Conservation (phyloP, 2,113 vertebrate species). For the Pristiophorus japonicus region DNA sequence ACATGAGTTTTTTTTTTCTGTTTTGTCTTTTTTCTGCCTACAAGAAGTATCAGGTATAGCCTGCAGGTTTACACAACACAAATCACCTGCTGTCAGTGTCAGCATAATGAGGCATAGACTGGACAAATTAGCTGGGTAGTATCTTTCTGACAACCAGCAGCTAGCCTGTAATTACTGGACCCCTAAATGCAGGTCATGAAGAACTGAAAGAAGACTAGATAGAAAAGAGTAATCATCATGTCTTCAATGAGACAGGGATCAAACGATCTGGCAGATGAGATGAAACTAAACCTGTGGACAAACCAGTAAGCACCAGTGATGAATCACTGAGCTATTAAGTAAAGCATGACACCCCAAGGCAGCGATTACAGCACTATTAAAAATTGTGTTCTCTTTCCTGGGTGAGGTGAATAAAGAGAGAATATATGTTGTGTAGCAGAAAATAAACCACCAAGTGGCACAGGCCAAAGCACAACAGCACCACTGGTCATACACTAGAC, state of each 20-base stretch:
- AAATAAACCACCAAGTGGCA: not conserved
- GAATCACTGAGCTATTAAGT: constrained; percentile 89
- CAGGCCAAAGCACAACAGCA: not conserved
- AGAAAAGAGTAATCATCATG: constrained; percentile 19
- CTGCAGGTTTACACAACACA: constrained; percentile 28
- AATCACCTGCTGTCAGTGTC: constrained; percentile 35
- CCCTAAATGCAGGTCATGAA: constrained; percentile 32
- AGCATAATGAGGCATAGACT: constrained; percentile 37
- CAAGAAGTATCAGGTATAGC: constrained; percentile 33
- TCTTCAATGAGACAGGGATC: constrained; percentile 52
- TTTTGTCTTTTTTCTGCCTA: constrained; percentile 16
- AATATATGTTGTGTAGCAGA: not conserved
- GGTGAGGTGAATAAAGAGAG: constrained; percentile 19
- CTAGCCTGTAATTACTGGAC: constrained; percentile 38
- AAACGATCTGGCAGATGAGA: constrained; percentile 57
- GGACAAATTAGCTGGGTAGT: constrained; percentile 38
- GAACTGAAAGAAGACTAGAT: constrained; percentile 18
- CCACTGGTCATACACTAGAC: not conserved
- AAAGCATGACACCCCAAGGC: constrained; percentile 81
- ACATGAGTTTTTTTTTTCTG: not conserved
- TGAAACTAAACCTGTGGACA: constrained; percentile 68
- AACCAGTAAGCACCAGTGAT: constrained; percentile 73
- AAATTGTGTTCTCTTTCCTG: constrained; percentile 33
- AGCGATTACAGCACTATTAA: constrained; percentile 81
- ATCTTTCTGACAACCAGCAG: constrained; percentile 30